These are phyloP conservation scores for Epirrhoe tristata DNA, from an alignment of 2,888 invertebrate species.

Conservation along the genomic window DNA sequence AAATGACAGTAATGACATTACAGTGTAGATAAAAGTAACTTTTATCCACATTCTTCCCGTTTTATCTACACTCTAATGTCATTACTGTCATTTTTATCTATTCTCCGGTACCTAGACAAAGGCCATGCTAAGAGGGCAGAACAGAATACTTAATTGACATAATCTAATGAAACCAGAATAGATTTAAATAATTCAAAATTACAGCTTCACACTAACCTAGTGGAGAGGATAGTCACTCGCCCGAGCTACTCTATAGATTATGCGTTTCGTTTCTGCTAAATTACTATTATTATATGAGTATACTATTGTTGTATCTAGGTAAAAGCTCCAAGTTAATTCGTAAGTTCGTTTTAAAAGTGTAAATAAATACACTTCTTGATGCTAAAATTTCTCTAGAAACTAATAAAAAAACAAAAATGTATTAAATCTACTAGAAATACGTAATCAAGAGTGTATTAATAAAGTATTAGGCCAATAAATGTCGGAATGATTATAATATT, in stretches of 20 bases:
- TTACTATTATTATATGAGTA: constrained; percentile 16
- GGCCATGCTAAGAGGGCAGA: too few species aligned
- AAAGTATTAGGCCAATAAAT: constrained; percentile 14
- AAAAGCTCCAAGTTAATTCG: constrained; percentile 32
- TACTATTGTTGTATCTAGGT: neutral
- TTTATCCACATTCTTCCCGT: too few species aligned
- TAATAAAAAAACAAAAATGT: neutral
- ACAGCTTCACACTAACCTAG: constrained; percentile 7
- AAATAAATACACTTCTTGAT: neutral
- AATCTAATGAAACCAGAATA: neutral
- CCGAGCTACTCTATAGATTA: constrained; percentile 6
- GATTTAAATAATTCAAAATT: constrained; percentile 9
- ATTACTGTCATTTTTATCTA: too few species aligned
- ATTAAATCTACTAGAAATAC: neutral
- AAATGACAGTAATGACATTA: too few species aligned
- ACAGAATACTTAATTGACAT: neutral
- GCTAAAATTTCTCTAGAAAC: neutral
- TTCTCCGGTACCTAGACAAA: too few species aligned
- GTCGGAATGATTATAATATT: constrained; percentile 43
- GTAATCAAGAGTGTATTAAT: too few species aligned
- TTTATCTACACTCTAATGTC: too few species aligned
- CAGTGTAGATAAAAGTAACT: too few species aligned
- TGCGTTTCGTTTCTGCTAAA: neutral
- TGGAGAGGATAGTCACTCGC: neutral
- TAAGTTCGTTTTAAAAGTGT: constrained; percentile 2